A percentile compares a stretch with the other conserved stretches of the same genome.
Conservation (phyloP, 2,113 vertebrate species). For the Nipponia nippon region DNA sequence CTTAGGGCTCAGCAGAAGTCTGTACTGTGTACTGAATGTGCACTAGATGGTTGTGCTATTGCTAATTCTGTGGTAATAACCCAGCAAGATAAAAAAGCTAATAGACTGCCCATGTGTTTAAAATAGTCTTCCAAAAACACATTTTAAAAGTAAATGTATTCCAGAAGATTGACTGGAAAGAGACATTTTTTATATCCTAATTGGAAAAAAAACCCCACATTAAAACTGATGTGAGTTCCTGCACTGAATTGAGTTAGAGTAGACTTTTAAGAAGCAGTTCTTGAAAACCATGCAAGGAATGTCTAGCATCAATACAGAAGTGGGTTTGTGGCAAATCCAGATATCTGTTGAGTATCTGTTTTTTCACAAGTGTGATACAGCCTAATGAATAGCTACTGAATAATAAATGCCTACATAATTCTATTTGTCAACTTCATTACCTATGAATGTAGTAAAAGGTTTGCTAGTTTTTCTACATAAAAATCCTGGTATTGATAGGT, state of each 20-base stretch:
- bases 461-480: background rate
- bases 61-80: slow-evolving; percentile 45
- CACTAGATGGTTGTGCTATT: slow-evolving; percentile 13
- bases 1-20: background rate
- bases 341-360: background rate
- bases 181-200: background rate
- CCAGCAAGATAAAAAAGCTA: slow-evolving; percentile 25
- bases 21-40: background rate
- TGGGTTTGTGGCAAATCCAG: background rate
- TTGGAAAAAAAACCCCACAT: background rate
- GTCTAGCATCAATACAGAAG: background rate
- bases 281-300: background rate
- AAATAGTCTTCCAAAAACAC: slow-evolving; percentile 1
- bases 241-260: background rate
- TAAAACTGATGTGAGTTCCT: background rate
- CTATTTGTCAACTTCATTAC: background rate
- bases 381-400: background rate
- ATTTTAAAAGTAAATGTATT: slow-evolving; percentile 29
- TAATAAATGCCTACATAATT: background rate
- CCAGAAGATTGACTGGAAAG: background rate
- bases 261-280: background rate
- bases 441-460: background rate
- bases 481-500: background rate
- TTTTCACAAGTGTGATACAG: background rate
- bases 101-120: background rate